Base-by-base conservation (phyloP, 1,140 invertebrate species). In the Nomia melanderi region DNA sequence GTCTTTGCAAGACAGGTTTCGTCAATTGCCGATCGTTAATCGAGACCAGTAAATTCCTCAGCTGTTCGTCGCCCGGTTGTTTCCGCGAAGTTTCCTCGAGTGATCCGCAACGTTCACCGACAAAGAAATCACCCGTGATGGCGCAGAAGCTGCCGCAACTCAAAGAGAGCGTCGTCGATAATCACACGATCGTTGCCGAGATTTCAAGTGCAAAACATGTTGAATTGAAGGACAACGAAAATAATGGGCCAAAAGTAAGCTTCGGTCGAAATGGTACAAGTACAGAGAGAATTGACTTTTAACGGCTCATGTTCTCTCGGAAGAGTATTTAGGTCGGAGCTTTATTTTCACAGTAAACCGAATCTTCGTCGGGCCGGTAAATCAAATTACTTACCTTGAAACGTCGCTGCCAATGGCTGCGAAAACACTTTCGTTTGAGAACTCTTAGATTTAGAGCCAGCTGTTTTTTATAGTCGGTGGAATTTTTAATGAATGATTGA, bases 11-110 rank as follows among this genome's bases (percentile, higher is more conserved):
- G 1, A 73, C 69, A 54, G 20, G 7, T 2, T 71, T 82, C 20
- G 60, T 53, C 25, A 23, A 66, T 41, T 82, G 65, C 4, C 62
- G 81, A 7, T 65, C 47, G 23, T 31, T 23, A 20, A 74, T 65
- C 33, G 75, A 78, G 29, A 67, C 60, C 0, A 77, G 70, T 6
- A 65, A 74, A 54, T 78, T 76, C 14, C 54, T 56, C 44, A 70
- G 39, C 17, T 7, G 29, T 0, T 65, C 59, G 2, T 44, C 69
- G 0, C 56, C n/a, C 0, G 57, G 53, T 33, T 11, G 14, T 12
- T 27, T 62, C 8, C 9, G 1, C 33, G 17, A 27, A 20, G 9
- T 67, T 7, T n/a, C n/a, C n/a, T 25, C 27, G 11, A 59, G 44
- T 33, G 39, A 47, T 17, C 8, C 25, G 1, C 27, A 11, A 11